Conservation (phyloP, 2,113 vertebrate genomes). For the Tachuris rubrigastra region DNA sequence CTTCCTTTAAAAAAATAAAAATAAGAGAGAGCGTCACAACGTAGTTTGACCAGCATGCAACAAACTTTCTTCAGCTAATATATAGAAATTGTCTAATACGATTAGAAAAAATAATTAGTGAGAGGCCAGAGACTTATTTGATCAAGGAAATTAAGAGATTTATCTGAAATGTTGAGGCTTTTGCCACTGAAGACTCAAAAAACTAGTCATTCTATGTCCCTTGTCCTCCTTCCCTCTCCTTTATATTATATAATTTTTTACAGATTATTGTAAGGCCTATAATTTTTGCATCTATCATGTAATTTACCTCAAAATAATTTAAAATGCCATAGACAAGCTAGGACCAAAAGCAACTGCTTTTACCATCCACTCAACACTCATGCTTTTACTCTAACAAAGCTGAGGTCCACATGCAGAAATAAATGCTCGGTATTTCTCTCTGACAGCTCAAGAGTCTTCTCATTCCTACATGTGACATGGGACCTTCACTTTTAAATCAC, state of each 20-base stretch:
- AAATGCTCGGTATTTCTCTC: neutral
- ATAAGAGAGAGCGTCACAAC: constrained; percentile 56
- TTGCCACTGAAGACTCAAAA: constrained; percentile 56
- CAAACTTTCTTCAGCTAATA: constrained; percentile 60
- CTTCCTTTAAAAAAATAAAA: constrained; percentile 49
- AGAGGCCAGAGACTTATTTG: constrained; percentile 52
- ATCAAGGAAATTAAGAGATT: constrained; percentile 44
- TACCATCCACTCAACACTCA: constrained; percentile 56
- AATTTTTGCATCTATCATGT: constrained; percentile 43
- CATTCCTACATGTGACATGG: neutral
- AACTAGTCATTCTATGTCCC: constrained; percentile 1
- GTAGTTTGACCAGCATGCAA: constrained; percentile 72
- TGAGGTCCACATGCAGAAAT: constrained; percentile 50
- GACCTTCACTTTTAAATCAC: constrained; percentile 17
- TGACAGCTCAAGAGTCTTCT: neutral
- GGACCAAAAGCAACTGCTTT: constrained; percentile 37
- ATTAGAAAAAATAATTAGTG: constrained; percentile 63
- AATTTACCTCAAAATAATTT: constrained; percentile 56
- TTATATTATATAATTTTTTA: constrained; percentile 26
- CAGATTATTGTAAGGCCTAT: constrained; percentile 59
- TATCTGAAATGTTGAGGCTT: constrained; percentile 44
- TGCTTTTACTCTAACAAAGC: constrained; percentile 60
- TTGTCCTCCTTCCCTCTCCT: constrained; percentile 1
- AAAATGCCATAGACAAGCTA: constrained; percentile 59
- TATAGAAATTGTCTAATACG: constrained; percentile 51